Conservation (phyloP, 1,140 invertebrate species). For the Lepidurus packardi region DNA sequence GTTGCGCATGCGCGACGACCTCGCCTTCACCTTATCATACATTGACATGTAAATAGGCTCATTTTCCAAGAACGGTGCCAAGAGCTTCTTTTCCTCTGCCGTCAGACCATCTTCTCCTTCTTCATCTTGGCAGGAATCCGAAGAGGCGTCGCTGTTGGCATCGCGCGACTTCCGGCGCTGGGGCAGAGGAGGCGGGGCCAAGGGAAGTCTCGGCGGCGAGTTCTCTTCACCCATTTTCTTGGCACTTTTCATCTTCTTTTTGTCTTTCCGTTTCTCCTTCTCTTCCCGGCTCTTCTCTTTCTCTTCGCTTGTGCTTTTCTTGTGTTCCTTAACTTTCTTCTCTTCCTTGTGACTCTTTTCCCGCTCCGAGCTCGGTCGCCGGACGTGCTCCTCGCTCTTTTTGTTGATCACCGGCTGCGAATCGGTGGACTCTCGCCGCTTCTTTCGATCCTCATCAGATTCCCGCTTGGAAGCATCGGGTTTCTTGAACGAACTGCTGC, state of each 20-base stretch:
- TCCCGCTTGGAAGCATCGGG: slow-evolving; percentile 34
- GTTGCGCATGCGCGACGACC: slow-evolving; percentile 57
- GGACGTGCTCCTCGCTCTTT: slow-evolving; percentile 44
- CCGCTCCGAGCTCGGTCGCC: slow-evolving; percentile 35
- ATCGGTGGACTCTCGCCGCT: slow-evolving; percentile 37
- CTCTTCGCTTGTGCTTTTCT: slow-evolving; percentile 33
- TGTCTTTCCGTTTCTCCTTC: slow-evolving; percentile 36
- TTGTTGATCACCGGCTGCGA: slow-evolving; percentile 46
- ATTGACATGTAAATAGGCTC: slow-evolving; percentile 90
- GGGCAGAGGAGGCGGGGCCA: slow-evolving; percentile 7
- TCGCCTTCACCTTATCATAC: slow-evolving; percentile 96
- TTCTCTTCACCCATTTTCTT: slow-evolving; percentile 42
- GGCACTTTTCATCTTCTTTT: slow-evolving; percentile 37
- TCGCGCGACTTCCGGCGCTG: slow-evolving; percentile 38
- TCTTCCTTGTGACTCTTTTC: slow-evolving; percentile 36
- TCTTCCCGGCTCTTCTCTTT: slow-evolving; percentile 37
- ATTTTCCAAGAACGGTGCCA: slow-evolving; percentile 57
- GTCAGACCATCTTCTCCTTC: slow-evolving; percentile 35
- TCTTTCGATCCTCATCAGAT: slow-evolving; percentile 37
- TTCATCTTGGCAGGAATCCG: slow-evolving; percentile 24
- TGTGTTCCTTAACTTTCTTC: slow-evolving; percentile 34
- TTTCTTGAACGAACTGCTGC: slow-evolving; percentile 44
- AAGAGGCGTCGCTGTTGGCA: slow-evolving; percentile 19
- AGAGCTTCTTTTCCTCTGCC: background rate
- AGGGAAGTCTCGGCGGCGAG: background rate